Evolutionary conservation across 2,888 invertebrate species (phyloP), one percentile per base, ranked within the genome.

Genomic region (Micoletzkya japonica): DNA sequence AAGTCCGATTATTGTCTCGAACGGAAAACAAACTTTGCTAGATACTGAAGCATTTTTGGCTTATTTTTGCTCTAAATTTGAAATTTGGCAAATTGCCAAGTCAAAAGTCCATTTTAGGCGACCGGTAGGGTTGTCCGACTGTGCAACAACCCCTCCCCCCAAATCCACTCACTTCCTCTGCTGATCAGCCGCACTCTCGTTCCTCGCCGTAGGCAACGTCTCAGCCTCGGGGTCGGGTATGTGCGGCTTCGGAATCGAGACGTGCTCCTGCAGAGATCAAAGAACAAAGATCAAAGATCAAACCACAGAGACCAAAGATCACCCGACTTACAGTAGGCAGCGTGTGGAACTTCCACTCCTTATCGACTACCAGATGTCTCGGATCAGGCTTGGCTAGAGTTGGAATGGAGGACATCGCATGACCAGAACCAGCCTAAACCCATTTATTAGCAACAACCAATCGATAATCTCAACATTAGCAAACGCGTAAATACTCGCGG

Each of bases 161-260:
- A 17, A 10, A 10, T 17, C n/a, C 24, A 20, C 36, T 14, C 44
- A 68, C 68, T 49, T 68, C 34, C 68, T 68, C 44, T 68, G 57
- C 30, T 44, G 34, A 57, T 68, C 58, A 14, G 58, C 58, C 0
- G 50, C 58, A 49, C 57, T 58, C 60, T 69, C 59, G 59, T 59
- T 58, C 26, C 57, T 59, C 24, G 70, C 72, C n/a, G 73, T 71
- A n/a, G 79, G 77, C 37, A 76, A 72, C 6, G 78, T 54, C 39
- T 81, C 81, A 20, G 76, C 72, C 30, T 81, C 81, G 24, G 75
- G 75, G 66, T 81, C 81, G 10, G 81, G 81, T 30, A 77, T 70
- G 37, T 76, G 76, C n/a, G 77, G 74, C 24, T 78, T 73, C 20
- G 79, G 77, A 30, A 81, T 76, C 50, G 66, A 69, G 10, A 81